A percentile compares a stretch with the other conserved stretches of the same genome.
phyloP scores from a whole-genome alignment of 2,113 vertebrate species.

The Machaerirhynchus nigripectus region DNA sequence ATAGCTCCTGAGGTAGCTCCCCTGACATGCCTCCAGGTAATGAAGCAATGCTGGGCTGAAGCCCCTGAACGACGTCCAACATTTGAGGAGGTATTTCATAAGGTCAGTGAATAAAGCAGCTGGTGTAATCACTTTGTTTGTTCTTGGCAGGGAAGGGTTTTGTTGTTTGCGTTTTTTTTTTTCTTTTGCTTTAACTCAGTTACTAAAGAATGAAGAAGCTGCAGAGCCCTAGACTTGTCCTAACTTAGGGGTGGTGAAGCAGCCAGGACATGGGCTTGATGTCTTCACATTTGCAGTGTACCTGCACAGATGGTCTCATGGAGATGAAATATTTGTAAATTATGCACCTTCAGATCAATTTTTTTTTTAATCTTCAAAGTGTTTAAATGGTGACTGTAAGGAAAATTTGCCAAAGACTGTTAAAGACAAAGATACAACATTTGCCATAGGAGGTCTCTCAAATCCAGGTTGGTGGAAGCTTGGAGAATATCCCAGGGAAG shows the following conservation, averaged over 20 bases:
- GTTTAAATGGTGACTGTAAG: background rate
- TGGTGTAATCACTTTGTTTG: background rate
- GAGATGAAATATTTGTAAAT: background rate
- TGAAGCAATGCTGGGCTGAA: constrained; percentile 95
- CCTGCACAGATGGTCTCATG: background rate
- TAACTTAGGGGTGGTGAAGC: background rate
- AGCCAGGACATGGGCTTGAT: background rate
- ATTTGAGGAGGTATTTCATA: constrained; percentile 90
- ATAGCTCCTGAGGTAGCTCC: constrained; percentile 85
- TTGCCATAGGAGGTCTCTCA: background rate
- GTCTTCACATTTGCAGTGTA: background rate
- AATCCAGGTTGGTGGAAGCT: background rate
- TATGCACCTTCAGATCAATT: background rate
- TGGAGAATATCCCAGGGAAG: background rate
- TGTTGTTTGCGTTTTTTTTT: background rate
- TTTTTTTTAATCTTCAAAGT: background rate
- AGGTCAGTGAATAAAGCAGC: constrained; percentile 66
- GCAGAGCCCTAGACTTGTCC: background rate
- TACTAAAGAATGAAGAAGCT: background rate
- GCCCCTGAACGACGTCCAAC: constrained; percentile 79
- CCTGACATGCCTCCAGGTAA: constrained; percentile 88
- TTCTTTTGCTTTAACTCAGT: background rate
- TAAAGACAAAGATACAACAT: background rate
- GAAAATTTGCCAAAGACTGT: background rate
- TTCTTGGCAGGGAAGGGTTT: background rate